Evolutionary conservation across 2,888 invertebrate genomes (phyloP), one percentile per base, ranked within the genome.

Genomic region (Melipona beecheii): DNA sequence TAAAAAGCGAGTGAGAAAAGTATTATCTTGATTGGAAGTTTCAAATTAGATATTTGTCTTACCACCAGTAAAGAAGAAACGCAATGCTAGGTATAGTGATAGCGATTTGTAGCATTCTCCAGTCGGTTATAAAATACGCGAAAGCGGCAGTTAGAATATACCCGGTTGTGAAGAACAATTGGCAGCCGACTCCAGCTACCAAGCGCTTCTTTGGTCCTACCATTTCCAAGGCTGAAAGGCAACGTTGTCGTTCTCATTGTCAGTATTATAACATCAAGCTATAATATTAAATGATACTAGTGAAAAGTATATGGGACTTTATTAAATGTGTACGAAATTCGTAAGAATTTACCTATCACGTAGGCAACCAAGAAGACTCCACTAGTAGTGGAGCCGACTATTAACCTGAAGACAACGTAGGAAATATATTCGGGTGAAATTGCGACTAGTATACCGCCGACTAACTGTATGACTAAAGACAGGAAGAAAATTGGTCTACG

Each of bases 361-460:
- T 97, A 97, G 66, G 97, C 97, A 31, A 97, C 97, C 81, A 97
- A 95, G 91, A 97, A 97, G 17, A 97, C 97, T 2, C 97, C 97
- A 11, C 97, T 97, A 15, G 97, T 97, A 17, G 97, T 96, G 19
- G 97, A 96, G 21, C 97, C 97, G 43, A 97, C 96, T 71, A 97
- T 92, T 82, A 96, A 94, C 85, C 97, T 95, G 64, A 96, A 95
- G 76, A 96, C 92, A 19, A 96, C 96, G 91, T 97, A 97, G 68
- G 96, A 96, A 91, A 96, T 95, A 92, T 96, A 97, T 89, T 97
- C 96, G 0, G 97, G 97, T 0, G 97, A 95, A 70, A 97, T 90
- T 6, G 96, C 96, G 9, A 97, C 96, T 78, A 96, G 90, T 64
- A 97, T 93, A 60, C 97, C 97, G 89, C 96, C 96, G 52, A 96